phyloP scores from a whole-genome alignment of 2,888 invertebrate genomes.

The Nasonovia ribisnigri region DNA sequence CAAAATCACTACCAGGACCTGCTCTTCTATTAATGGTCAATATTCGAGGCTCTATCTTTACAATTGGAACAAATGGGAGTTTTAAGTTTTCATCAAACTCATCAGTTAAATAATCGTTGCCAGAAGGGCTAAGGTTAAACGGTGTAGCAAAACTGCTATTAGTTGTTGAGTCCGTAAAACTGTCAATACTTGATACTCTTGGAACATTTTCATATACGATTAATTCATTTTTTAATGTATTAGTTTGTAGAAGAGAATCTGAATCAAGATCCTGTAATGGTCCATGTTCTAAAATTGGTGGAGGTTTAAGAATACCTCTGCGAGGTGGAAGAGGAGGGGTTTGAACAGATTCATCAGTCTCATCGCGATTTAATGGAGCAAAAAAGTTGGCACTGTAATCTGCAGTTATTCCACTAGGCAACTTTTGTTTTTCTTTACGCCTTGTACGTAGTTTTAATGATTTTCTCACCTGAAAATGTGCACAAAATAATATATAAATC shows the following conservation, averaged over 20 bases:
- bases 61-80: constrained; percentile 76
- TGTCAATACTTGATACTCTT: constrained; percentile 80
- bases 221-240: constrained; percentile 87
- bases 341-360: constrained; percentile 68
- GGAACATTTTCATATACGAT: constrained; percentile 81
- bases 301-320: constrained; percentile 60
- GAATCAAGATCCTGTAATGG: constrained; percentile 61
- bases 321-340: constrained; percentile 58
- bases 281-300: constrained; percentile 61
- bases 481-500: background rate
- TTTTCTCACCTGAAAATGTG: constrained; percentile 79
- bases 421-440: constrained; percentile 85
- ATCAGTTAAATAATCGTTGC: constrained; percentile 77
- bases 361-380: constrained; percentile 81
- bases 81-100: constrained; percentile 80
- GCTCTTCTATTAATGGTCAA: constrained; percentile 84
- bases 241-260: constrained; percentile 76
- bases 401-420: constrained; percentile 91
- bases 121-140: constrained; percentile 86
- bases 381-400: constrained; percentile 92
- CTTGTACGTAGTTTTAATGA: constrained; percentile 86
- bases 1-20: constrained; percentile 90
- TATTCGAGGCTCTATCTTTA: constrained; percentile 79
- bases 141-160: constrained; percentile 90
- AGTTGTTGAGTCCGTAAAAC: constrained; percentile 84